Evolutionary conservation across 2,888 invertebrate genomes (phyloP), one percentile per base, ranked within the genome.

Genomic region (Trisateles emortualis): DNA sequence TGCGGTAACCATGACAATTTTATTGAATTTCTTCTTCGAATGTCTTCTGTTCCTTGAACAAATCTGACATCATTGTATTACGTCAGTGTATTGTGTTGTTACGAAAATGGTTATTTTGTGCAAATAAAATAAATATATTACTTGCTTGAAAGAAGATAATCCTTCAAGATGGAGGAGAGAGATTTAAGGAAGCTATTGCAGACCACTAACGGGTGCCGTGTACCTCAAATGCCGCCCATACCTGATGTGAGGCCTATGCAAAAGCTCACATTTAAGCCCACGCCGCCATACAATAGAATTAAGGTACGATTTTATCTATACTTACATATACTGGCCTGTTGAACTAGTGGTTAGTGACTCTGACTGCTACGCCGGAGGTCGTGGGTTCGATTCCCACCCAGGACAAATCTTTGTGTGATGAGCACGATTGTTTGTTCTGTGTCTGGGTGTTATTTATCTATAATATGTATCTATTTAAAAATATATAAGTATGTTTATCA

Each of bases 131-230:
- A n/a, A n/a, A n/a, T n/a, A n/a, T n/a, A n/a, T n/a, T n/a, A n/a
- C n/a, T 63, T 66, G 40, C 47, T 60, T 60, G 32, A 51, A 56
- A 33, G 26, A 30, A 10, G 13, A 22, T 14, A 16, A 50, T 26
- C 33, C 44, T 32, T 2, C 17, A 74, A 62, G 61, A 92, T 92
- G 92, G 78, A 92, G 32, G 92, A 92, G 58, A 84, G 90, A 13
- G 90, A 92, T 30, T 57, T 93, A 19, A 81, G 90, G 35, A 91
- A 88, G 65, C 75, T 93, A 4, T 68, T 92, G 58, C 83, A 81
- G 53, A 89, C 92, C 40, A 93, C 91, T 76, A 88, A 90, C 81
- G 90, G 90, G 14, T 90, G 92, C 60, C 78, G 86, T 16, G 73
- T 92, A 6, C 93, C 92, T 5, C 63, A 66, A 13, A 86, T 93